A percentile compares a stretch with the other conserved stretches of the same genome.
phyloP scores from a whole-genome alignment of 2,113 vertebrate species.

The Saguinus imperator region DNA sequence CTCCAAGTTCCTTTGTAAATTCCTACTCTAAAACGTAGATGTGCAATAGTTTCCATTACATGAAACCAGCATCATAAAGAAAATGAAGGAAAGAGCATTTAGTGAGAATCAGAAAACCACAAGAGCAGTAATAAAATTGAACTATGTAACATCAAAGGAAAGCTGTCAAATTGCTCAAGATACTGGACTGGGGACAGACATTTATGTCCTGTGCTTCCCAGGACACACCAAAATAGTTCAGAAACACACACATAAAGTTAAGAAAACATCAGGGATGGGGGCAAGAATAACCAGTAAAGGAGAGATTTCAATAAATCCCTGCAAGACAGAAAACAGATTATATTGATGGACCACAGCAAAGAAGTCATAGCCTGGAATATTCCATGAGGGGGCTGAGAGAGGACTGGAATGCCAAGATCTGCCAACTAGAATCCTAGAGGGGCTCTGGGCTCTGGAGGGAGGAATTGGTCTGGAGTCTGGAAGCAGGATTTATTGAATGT shows the following conservation, averaged over 20 bases:
- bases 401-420: not conserved
- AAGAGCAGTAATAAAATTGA: not conserved
- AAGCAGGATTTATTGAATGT: not conserved
- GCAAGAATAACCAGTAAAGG: not conserved
- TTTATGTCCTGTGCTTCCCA: not conserved
- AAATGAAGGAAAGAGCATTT: not conserved
- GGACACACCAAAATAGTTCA: not conserved
- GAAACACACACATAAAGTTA: not conserved
- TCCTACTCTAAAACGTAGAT: not conserved
- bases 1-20: not conserved
- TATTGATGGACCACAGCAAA: not conserved
- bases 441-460: not conserved
- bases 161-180: not conserved
- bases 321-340: not conserved
- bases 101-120: conserved; percentile 25
- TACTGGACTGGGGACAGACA: not conserved
- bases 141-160: not conserved
- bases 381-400: not conserved
- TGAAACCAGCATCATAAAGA: not conserved
- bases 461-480: not conserved
- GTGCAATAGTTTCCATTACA: not conserved
- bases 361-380: not conserved
- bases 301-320: not conserved
- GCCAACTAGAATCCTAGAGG: not conserved
- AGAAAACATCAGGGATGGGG: not conserved